Conservation (phyloP, 2,113 vertebrate genomes). For the Acanthochromis polyacanthus region DNA sequence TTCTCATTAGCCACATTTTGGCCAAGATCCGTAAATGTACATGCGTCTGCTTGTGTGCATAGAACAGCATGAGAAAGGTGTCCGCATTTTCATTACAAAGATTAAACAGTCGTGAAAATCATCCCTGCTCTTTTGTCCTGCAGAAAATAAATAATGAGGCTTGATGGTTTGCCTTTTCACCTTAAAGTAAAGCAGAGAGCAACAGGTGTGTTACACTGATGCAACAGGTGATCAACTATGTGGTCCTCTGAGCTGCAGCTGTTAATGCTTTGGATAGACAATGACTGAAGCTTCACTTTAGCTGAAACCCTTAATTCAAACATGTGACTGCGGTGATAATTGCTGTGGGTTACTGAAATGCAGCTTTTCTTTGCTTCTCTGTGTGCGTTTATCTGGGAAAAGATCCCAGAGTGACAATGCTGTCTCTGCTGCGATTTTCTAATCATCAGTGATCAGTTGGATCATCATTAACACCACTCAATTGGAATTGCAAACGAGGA, state of each 20-base stretch:
- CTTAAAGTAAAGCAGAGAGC: neutral
- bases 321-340: neutral
- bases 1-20: neutral
- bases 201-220: conserved; percentile 26
- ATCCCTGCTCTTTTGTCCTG: too few species aligned
- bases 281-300: conserved; percentile 19
- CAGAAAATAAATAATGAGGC: neutral
- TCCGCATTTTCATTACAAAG: too few species aligned
- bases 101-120: too few species aligned
- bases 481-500: conserved; percentile 78
- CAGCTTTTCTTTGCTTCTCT: conserved; percentile 5
- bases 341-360: conserved; percentile 16
- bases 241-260: neutral
- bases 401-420: conserved; percentile 42
- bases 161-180: neutral
- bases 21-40: too few species aligned
- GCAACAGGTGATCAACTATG: conserved; percentile 41
- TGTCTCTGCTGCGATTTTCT: conserved; percentile 38
- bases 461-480: conserved; percentile 63
- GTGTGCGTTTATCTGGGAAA: conserved; percentile 25
- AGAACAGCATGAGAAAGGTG: too few species aligned
- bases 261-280: conserved; percentile 1
- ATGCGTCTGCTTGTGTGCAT: too few species aligned
- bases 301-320: conserved; percentile 1
- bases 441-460: conserved; percentile 69